phyloP scores from a whole-genome alignment of 2,797 vertebrate genomes.

The Acanthopagrus latus region DNA sequence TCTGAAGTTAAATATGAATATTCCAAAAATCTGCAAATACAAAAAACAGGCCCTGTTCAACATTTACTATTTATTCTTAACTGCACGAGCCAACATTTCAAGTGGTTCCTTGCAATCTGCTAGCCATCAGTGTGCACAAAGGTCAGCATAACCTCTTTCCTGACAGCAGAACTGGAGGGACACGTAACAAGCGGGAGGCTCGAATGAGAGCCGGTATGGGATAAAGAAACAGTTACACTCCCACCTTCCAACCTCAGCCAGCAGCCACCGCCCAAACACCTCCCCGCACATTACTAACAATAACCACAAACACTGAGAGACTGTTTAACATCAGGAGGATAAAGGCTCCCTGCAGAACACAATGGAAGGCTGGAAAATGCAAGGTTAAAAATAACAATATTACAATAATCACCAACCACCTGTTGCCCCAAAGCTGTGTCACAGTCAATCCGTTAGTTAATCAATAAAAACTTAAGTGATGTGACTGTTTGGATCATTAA shows the following conservation, averaged over 20 bases:
- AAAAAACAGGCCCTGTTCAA: background rate
- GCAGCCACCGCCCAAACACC: constrained; percentile 11
- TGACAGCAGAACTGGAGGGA: constrained; percentile 34
- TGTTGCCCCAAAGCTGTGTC: constrained; percentile 4
- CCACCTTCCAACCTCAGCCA: constrained; percentile 26
- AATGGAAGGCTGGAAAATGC: background rate
- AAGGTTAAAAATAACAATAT: background rate
- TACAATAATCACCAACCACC: background rate
- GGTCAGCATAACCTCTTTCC: constrained; percentile 39
- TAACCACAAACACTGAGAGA: constrained; percentile 23
- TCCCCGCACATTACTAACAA: constrained; percentile 11
- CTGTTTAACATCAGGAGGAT: background rate
- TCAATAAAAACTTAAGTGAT: background rate
- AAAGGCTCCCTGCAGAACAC: background rate
- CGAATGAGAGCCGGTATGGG: constrained; percentile 20
- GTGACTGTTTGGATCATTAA: background rate
- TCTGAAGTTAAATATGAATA: background rate
- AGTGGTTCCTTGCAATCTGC: background rate
- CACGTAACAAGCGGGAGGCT: constrained; percentile 17
- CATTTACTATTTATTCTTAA: background rate
- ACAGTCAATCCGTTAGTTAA: background rate
- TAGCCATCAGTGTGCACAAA: constrained; percentile 25
- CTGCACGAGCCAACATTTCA: background rate
- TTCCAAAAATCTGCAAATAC: background rate
- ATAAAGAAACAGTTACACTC: constrained; percentile 21